phyloP scores from a whole-genome alignment of 2,888 invertebrate species.

The Orthonevra nobilis region DNA sequence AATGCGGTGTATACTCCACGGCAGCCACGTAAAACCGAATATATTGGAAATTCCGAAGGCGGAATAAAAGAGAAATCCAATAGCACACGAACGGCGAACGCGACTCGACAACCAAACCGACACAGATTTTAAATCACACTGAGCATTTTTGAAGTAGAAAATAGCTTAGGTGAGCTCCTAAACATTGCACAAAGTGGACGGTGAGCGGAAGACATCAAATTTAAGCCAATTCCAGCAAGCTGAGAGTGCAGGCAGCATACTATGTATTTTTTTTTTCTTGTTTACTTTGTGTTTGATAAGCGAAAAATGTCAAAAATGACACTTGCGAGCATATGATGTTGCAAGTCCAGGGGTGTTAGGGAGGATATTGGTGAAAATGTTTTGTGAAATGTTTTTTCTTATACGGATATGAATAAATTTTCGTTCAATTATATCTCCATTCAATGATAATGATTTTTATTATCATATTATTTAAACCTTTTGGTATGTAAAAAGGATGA shows the following conservation, averaged over 20 bases:
- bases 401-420: too few species aligned
- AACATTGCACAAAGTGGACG: constrained; percentile 12
- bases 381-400: too few species aligned
- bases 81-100: constrained; percentile 4
- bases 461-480: too few species aligned
- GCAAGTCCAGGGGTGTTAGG: constrained; percentile 7
- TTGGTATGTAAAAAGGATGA: too few species aligned
- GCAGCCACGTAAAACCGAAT: constrained; percentile 12
- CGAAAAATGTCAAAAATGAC: constrained; percentile 47
- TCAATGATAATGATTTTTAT: too few species aligned
- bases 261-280: too few species aligned
- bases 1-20: not conserved
- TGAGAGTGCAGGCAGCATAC: not conserved
- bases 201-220: constrained; percentile 11
- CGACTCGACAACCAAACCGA: constrained; percentile 45
- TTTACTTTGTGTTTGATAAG: constrained; percentile 28
- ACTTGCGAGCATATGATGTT: not conserved
- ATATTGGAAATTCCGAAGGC: constrained; percentile 19
- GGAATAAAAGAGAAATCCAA: constrained; percentile 14
- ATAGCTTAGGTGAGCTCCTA: constrained; percentile 22
- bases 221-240: constrained; percentile 10
- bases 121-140: constrained; percentile 49
- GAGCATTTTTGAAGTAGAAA: constrained; percentile 25
- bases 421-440: too few species aligned
- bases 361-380: too few species aligned